These are phyloP conservation scores for Sorex araneus DNA, from an alignment of 2,113 vertebrate species.

Conservation along the genomic window DNA sequence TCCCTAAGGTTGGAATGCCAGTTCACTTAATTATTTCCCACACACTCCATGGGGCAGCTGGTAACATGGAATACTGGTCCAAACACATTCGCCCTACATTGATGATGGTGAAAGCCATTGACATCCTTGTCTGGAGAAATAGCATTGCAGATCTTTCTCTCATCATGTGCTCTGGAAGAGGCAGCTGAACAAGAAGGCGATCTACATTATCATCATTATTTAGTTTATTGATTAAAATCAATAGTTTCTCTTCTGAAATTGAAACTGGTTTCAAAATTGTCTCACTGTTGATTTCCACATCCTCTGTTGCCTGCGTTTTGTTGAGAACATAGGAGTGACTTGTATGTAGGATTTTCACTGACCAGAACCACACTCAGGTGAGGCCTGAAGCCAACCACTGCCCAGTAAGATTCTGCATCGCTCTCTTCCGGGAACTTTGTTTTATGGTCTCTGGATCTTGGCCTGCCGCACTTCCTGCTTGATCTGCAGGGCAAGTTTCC, in stretches of 20 bases:
- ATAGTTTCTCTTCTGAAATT: constrained; percentile 94
- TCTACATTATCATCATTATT: constrained; percentile 94
- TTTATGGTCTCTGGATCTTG: too few species aligned
- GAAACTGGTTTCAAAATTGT: constrained; percentile 94
- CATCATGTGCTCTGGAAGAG: constrained; percentile 98
- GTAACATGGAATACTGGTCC: constrained; percentile 97
- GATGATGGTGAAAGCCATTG: constrained; percentile 97
- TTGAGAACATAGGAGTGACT: constrained; percentile 99
- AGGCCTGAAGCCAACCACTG: constrained; percentile 94
- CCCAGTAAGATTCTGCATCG: too few species aligned
- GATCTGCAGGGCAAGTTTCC: constrained; percentile 95
- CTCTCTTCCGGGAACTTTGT: too few species aligned
- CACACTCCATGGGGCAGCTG: constrained; percentile 96
- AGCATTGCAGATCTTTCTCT: constrained; percentile 95
- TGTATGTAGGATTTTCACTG: constrained; percentile 94
- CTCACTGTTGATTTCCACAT: constrained; percentile 97
- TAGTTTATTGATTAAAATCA: constrained; percentile 94
- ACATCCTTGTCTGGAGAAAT: constrained; percentile 96
- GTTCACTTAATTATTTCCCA: constrained; percentile 98
- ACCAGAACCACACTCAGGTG: constrained; percentile 97
- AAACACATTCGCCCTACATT: constrained; percentile 98
- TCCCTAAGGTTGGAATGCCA: constrained; percentile 96
- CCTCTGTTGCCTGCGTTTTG: constrained; percentile 95
- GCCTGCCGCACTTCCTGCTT: constrained; percentile 93
- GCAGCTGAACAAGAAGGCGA: constrained; percentile 96